Evolutionary conservation across 2,797 vertebrate species (phyloP).

Genomic region (Oophaga sylvatica): DNA sequence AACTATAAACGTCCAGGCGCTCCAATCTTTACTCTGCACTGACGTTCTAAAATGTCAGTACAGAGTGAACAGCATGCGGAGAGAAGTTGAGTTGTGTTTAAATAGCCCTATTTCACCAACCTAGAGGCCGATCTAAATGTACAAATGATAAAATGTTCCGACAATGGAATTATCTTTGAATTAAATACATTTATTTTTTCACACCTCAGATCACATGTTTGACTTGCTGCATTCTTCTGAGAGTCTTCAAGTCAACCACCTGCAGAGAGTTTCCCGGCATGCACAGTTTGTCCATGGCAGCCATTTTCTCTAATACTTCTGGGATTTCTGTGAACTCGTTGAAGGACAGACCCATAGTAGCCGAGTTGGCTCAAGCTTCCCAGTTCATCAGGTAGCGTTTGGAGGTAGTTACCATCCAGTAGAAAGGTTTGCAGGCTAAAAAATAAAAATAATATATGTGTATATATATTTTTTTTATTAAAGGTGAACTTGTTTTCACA

Average conservation of each 20-base stretch:
- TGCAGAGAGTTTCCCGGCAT: conserved; percentile 92
- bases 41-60: too few relatives aligned
- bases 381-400: conserved; percentile 86
- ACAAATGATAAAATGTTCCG: background rate
- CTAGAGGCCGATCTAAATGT: background rate
- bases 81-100: too few relatives aligned
- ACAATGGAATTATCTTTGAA: background rate
- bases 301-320: conserved; percentile 85
- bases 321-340: conserved; percentile 91
- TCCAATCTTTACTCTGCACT: too few relatives aligned
- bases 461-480: background rate
- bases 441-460: background rate
- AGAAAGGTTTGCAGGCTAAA: conserved; percentile 92
- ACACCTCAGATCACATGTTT: conserved; percentile 92
- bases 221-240: conserved; percentile 85
- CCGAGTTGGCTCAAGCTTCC: conserved; percentile 85
- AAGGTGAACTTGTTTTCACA: background rate
- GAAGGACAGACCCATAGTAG: conserved; percentile 93
- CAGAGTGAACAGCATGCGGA: too few relatives aligned
- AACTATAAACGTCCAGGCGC: too few relatives aligned
- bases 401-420: conserved; percentile 93
- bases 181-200: background rate
- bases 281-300: conserved; percentile 90
- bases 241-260: conserved; percentile 80
- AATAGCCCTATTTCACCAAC: too few relatives aligned